Base-by-base conservation (phyloP, 2,888 invertebrate genomes). In the Troides oblongomaculatus region DNA sequence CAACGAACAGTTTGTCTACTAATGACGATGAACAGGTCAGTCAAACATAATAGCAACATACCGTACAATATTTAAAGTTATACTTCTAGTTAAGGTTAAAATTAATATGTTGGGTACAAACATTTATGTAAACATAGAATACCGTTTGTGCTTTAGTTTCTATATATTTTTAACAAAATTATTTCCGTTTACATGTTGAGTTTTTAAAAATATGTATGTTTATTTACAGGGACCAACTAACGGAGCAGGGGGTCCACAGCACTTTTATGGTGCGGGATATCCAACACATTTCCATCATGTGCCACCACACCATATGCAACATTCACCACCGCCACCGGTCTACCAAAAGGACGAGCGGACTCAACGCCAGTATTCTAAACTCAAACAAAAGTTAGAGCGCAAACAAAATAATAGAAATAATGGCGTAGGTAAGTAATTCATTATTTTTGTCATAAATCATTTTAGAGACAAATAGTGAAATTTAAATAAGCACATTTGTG, bases 321-420 rank as follows among this genome's bases (percentile, higher is more conserved):
- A 95, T 87, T 95, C 95, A 74, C 95, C 95, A 68, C 95, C 95
- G 68, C 95, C 95, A 63, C 93, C 92, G 5, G 87, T 88, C 58
- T 95, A 94, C 86, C 95, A 95, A 81, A 96, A 96, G 84, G 96
- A 97, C 85, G 97, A 97, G 85, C 93, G 97, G 78, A 94, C 96
- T 59, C 96, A 96, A 82, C 92, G 96, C 73, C 96, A 96, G 85
- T 95, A 96, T 83, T 94, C 94, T 74, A 97, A 97, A 87, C 92
- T 97, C 78, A 94, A 95, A 84, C 95, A 95, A 79, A 96, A 96
- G 87, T 88, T 96, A 75, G 96, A 96, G 81, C 93, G 95, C 75
- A 95, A 95, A 84, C 94, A 94, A 73, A 87, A 83, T 67, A 90
- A 83, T 83, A 86, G 92, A 74, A 92, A 90, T 82, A 93, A 93